Evolutionary conservation across 2,888 invertebrate genomes (phyloP).

Genomic region (Anarsia innoxiella): DNA sequence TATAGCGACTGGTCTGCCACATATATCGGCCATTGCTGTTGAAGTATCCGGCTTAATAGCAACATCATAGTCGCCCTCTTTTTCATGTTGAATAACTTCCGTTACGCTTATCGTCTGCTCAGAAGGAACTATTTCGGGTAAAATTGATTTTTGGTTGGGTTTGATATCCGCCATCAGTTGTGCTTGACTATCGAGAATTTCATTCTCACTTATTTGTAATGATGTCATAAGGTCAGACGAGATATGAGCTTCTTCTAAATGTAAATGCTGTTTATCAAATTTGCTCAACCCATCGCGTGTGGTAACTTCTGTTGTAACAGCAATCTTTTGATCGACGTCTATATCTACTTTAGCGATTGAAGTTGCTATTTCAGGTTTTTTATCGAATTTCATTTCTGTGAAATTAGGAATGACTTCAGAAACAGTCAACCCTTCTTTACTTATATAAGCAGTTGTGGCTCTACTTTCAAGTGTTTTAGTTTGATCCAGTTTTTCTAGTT

Average conservation of each 20-base stretch:
- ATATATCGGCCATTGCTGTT: conserved; percentile 57
- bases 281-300: conserved; percentile 41
- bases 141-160: conserved; percentile 40
- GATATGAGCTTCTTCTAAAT: conserved; percentile 53
- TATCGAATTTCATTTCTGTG: conserved; percentile 63
- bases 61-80: conserved; percentile 40
- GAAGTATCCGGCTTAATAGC: conserved; percentile 27
- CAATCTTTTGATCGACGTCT: conserved; percentile 67
- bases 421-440: conserved; percentile 77
- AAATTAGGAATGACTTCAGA: conserved; percentile 70
- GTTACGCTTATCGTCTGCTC: conserved; percentile 43
- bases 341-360: conserved; percentile 70
- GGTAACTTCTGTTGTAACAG: conserved; percentile 61
- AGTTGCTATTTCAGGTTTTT: conserved; percentile 43
- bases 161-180: conserved; percentile 29
- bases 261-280: conserved; percentile 34
- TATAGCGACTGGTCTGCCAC: conserved; percentile 66
- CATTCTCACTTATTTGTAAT: conserved; percentile 54
- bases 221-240: conserved; percentile 40
- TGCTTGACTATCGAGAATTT: conserved; percentile 59
- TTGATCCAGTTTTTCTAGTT: conserved; percentile 64
- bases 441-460: conserved; percentile 71
- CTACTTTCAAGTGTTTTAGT: conserved; percentile 68
- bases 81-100: conserved; percentile 53
- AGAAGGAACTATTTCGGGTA: conserved; percentile 36